A percentile compares a stretch with the other conserved stretches of the same genome.
phyloP scores from a whole-genome alignment of 1,140 invertebrate species.

The Caligus rogercresseyi region DNA sequence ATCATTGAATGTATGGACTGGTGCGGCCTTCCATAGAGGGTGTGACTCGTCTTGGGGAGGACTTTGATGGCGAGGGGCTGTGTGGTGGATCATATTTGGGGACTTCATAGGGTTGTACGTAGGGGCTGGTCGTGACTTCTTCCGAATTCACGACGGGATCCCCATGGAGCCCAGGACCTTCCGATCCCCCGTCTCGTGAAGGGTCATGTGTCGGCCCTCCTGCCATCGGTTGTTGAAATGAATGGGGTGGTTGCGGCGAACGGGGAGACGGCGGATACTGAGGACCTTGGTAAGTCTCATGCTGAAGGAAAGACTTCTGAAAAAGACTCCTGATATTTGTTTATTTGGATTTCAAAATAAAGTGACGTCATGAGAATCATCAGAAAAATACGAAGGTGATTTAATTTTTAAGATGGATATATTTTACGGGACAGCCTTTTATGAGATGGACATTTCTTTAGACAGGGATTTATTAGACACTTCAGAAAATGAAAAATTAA shows the following conservation, averaged over 20 bases:
- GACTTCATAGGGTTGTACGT: neutral
- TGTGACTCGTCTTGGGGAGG: neutral
- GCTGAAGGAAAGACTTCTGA: too few species aligned
- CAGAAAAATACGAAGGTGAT: too few species aligned
- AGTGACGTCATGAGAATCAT: too few species aligned
- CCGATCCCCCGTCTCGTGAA: neutral
- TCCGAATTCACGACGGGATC: neutral
- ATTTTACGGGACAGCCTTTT: too few species aligned
- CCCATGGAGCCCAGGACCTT: neutral
- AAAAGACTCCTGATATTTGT: too few species aligned
- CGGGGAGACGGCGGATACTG: neutral
- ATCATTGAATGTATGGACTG: neutral
- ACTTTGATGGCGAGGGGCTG: neutral
- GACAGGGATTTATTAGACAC: too few species aligned
- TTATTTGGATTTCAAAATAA: too few species aligned
- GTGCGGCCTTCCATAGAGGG: neutral
- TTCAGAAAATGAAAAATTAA: too few species aligned
- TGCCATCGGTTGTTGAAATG: neutral
- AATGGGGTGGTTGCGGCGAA: neutral
- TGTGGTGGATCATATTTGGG: conserved; percentile 2
- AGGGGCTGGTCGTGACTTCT: neutral
- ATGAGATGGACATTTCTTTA: too few species aligned
- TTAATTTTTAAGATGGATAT: too few species aligned
- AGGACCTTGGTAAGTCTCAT: neutral
- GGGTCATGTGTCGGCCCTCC: neutral